Evolutionary conservation across 2,888 invertebrate genomes (phyloP), one percentile per base, ranked within the genome.

Genomic region (Synergus gifuensis): DNA sequence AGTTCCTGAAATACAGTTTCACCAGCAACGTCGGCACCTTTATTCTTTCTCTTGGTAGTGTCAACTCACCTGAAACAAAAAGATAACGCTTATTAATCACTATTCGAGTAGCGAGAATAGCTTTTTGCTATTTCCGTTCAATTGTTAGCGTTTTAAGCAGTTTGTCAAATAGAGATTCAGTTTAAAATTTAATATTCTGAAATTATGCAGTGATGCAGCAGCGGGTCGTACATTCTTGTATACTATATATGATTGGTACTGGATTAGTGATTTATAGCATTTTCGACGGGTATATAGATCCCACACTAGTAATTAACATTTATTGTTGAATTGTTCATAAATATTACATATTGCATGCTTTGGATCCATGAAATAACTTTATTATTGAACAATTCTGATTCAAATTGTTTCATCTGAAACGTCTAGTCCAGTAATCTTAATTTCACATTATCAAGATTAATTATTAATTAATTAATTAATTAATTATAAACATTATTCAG

Each of bases 161-260:
- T 73, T 54, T 73, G 44, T 1, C 44, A 18, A 2, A 4, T 18
- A 60, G 18, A 12, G 67, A 67, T 54, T 69, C 16, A 36, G 69
- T 49, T 49, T 73, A 40, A 73, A 73, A 73, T 73, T 73, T 54
- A 54, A 73, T 73, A 54, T 73, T 73, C 69, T 4, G 36, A 73
- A 83, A 82, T 83, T 81, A 81, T 82, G 81, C 82, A 83, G 81
- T 81, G 81, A 83, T 81, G 76, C 80, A 69, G 76, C 80, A 69
- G 69, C 78, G 79, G 79, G 81, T 80, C 76, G 80, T 78, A 83
- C 80, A 81, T 54, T 73, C 69, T 73, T 28, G 44, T 22, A 36
- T 18, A 0, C 22, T 28, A 28, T 73, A 28, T 54, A 73, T 54
- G 49, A 73, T 54, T 54, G n/a, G n/a, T n/a, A 54, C 69, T 73